Conservation (phyloP, 2,797 vertebrate genomes). For the Esox lucius region DNA sequence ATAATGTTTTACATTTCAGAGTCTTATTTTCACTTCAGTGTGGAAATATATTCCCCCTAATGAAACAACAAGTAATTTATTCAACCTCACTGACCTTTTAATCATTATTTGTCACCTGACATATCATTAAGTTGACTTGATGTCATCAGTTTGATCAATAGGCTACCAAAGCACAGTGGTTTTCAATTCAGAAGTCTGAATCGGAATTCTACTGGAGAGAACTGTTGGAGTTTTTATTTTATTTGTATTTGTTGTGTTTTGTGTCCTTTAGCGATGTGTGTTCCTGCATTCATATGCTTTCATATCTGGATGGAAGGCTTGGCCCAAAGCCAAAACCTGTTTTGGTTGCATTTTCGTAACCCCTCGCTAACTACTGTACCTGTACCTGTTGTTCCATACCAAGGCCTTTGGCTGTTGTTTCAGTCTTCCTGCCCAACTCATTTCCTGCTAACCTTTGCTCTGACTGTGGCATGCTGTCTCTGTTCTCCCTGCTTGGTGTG, state of each 20-base stretch:
- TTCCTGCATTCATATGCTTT: constrained; percentile 1
- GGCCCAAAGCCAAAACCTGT: not conserved
- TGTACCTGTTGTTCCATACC: constrained; percentile 16
- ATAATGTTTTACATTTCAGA: too few relatives aligned
- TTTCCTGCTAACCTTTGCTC: not conserved
- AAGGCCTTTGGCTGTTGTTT: constrained; percentile 15
- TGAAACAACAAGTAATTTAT: not conserved
- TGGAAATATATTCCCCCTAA: too few relatives aligned
- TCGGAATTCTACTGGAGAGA: not conserved
- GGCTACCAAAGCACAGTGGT: not conserved
- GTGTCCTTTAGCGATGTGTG: not conserved
- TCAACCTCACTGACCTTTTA: not conserved
- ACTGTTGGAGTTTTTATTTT: not conserved
- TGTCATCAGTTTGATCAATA: not conserved
- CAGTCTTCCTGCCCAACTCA: not conserved
- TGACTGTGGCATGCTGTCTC: not conserved
- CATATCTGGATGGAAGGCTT: not conserved
- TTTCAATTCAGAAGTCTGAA: not conserved
- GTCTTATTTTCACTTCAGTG: not conserved
- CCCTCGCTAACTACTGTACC: not conserved
- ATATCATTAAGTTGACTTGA: not conserved
- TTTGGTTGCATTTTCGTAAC: constrained; percentile 6
- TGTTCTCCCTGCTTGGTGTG: constrained; percentile 11
- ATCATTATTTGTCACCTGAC: not conserved
- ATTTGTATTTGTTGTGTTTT: not conserved